Evolutionary conservation across 2,888 invertebrate genomes (phyloP), one percentile per base, ranked within the genome.

Genomic region (Dysmachus trigonus): DNA sequence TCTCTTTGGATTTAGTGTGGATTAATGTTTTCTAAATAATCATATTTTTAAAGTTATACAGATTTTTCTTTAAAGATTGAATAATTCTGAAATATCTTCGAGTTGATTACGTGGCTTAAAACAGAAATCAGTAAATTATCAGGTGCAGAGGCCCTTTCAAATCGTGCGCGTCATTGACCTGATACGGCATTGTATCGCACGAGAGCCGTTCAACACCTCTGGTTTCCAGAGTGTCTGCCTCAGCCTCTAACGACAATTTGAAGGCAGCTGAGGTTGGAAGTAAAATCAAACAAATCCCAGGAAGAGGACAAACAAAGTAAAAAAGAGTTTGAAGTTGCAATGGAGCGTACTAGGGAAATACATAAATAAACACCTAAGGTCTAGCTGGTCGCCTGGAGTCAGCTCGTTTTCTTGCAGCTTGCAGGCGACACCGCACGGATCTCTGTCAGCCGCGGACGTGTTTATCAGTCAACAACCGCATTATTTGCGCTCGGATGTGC

Each of bases 301-400:
- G 53, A 73, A 81, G 81, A 81, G 31, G 81, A 33, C 62, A 81
- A 81, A 81, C 81, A 81, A 51, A 81, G 35, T 53, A 33, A 81
- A 81, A 33, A 53, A 53, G 33, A 33, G 53, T 81, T 81, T 53
- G 33, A 62, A 81, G 53, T 81, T 81, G 53, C 53, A 33, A 33
- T 33, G 81, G 31, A 53, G 31, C 47, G n/a, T 62, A 81, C 81
- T 33, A 33, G 53, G 62, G 27, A 15, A 81, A 47, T 27, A 77
- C 77, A 62, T 27, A 77, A 77, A 77, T 77, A 77, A 77, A 77
- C 77, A 77, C 27, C 77, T 47, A 77, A 77, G 77, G 77, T 51
- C 47, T 47, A 77, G 47, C 27, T 77, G 41, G 77, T 15, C 38
- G 77, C 77, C 51, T 77, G 35, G n/a, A 77, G 77, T 41, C 30